Evolutionary conservation across 2,113 vertebrate genomes (phyloP), one percentile per base, ranked within the genome.

Genomic region (Grallaria varia): DNA sequence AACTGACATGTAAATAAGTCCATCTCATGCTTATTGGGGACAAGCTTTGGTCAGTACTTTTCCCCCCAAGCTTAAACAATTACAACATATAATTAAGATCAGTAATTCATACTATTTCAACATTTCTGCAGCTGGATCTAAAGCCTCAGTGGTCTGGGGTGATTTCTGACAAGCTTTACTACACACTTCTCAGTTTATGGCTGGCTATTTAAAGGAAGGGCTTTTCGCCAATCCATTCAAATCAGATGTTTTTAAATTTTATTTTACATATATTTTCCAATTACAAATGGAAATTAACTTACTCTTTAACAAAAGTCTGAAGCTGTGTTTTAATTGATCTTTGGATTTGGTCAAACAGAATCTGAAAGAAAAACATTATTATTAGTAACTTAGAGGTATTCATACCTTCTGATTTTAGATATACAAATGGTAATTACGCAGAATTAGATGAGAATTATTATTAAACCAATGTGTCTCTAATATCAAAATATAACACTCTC

Each of bases 271-370:
- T 8, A 16, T 67, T 81, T 75, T 69, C 55, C 31, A 37, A 67
- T n/a, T 47, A 52, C 10, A 84, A 87, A 9, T 66, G 8, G 35
- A 92, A 89, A 69, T 67, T 69, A 56, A 99, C 99, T 99, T 97
- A 99, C 99, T 99, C 99, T 98, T 99, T 99, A 62, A 99, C 98
- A 55, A 99, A 99, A 33, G 98, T 98, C 96, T 99, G 99, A 97
- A 99, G 99, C 60, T 99, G 99, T 53, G 98, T 98, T 97, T 99
- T 99, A 97, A 99, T 99, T 45, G 99, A 99, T 98, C 99, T 98
- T 97, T 99, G 99, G 79, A 98, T 99, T 96, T 99, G 99, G 97
- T 99, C 99, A 96, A 99, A 99, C 35, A 99, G 98, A 96, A 99
- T 99, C 99, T 99, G 98, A 95, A 93, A 97, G 59, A 90, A 90